Base-by-base conservation (phyloP, 2,797 vertebrate genomes). In the Yasuhikotakia modesta region DNA sequence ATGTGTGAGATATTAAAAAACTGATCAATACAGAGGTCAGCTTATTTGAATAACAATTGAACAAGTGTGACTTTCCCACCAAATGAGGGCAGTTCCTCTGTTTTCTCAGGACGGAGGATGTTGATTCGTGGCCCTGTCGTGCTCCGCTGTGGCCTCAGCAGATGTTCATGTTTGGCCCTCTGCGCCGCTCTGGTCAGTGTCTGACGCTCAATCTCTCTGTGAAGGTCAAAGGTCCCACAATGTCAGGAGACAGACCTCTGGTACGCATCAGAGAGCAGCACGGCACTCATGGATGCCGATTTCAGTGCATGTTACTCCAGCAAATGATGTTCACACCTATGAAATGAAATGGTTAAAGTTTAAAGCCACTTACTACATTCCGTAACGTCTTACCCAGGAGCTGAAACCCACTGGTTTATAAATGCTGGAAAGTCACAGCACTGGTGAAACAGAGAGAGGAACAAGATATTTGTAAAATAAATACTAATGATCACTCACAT, bases 161-260 rank as follows among this genome's bases (percentile, higher is more conserved):
- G 92, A 93, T 94, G 92, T 91, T 92, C 89, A 88, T 85, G 85
- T 88, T 87, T 77, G 85, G 84, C 89, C 86, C 82, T 82, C 90
- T 89, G 86, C 76, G 64, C 80, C 35, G 79, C 81, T 64, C 70
- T 91, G 90, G 92, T 91, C 92, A 88, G 92, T 91, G 91, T 89
- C 88, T 89, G 89, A 87, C 85, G 87, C 89, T 87, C 81, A 17
- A 48, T 88, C 89, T 89, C 89, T 89, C 83, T 73, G 71, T 83
- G 1, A 85, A 91, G 92, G 92, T 93, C 92, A 94, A 91, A 93
- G 91, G 91, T 89, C 86, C 43, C 16, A 79, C 21, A 72, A 85
- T 86, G 90, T 91, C 84, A 84, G 86, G 90, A 89, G 89, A 86
- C 86, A 82, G 85, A 87, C 88, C 88, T 89, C 78, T 84, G 55